Conservation (phyloP, 92 coral and sea anemone genomes). For the Palythoa grandiflora region DNA sequence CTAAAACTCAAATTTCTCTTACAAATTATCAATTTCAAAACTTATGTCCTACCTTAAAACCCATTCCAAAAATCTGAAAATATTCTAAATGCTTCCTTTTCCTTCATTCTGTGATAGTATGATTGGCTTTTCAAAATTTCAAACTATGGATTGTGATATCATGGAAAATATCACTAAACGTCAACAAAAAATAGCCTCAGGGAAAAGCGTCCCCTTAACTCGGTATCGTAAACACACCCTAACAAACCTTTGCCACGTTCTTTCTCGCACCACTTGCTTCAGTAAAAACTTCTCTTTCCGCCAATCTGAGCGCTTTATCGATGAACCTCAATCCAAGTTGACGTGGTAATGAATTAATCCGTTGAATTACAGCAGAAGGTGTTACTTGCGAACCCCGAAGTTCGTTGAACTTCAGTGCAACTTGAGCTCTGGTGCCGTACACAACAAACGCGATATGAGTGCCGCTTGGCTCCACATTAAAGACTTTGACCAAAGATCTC, state of each 20-base stretch:
- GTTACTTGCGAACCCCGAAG: neutral
- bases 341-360: slow-evolving; percentile 27
- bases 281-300: slow-evolving; percentile 31
- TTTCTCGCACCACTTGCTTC: slow-evolving; percentile 25
- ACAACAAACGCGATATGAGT: slow-evolving; percentile 31
- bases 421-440: slow-evolving; percentile 29
- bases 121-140: no score
- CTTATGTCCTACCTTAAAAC: no score
- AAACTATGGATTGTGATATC: no score
- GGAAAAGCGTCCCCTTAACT: no score
- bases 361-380: slow-evolving; percentile 9
- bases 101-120: no score
- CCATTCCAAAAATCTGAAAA: no score
- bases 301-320: slow-evolving; percentile 32
- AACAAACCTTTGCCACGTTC: slow-evolving; percentile 30
- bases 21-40: no score
- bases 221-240: neutral
- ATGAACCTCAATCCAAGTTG: slow-evolving; percentile 31
- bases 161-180: no score
- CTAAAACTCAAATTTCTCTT: no score
- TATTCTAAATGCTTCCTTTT: no score
- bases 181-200: no score
- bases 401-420: slow-evolving; percentile 28
- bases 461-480: slow-evolving; percentile 11
- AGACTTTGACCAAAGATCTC: slow-evolving; percentile 6